Evolutionary conservation across 35 echinoderm and acorn worm genomes (phyloP).

Genomic region (Lytechinus variegatus): DNA sequence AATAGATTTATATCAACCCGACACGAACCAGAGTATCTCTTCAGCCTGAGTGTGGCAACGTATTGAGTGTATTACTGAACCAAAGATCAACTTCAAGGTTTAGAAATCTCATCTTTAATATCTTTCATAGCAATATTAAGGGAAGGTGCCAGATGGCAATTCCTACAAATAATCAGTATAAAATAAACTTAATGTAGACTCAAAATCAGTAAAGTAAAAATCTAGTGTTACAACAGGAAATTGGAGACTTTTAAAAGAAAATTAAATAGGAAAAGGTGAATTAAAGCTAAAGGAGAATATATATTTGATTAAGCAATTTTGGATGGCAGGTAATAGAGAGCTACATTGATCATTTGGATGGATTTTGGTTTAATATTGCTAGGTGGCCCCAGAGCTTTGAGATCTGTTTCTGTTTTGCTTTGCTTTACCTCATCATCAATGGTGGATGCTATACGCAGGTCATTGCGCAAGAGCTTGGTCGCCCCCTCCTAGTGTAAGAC

Average conservation of each 20-base stretch:
- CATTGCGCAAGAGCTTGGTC: conserved; percentile 98
- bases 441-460: conserved; percentile 84
- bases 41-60: neutral
- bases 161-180: neutral
- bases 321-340: neutral
- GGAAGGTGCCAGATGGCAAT: neutral
- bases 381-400: neutral
- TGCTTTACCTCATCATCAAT: conserved; percentile 77
- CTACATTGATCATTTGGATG: neutral
- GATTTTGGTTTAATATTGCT: neutral
- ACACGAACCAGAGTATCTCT: neutral
- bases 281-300: neutral
- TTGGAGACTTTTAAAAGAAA: neutral
- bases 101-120: neutral
- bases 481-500: conserved; percentile 84
- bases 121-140: neutral
- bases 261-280: neutral
- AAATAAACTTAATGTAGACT: neutral
- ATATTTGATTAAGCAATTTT: conserved; percentile 14
- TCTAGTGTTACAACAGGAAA: neutral
- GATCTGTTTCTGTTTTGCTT: neutral
- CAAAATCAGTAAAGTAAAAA: neutral
- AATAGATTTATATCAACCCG: neutral
- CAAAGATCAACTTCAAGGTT: neutral
- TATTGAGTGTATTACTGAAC: neutral